Conservation (phyloP, 1,140 invertebrate genomes). For the Physella acuta region DNA sequence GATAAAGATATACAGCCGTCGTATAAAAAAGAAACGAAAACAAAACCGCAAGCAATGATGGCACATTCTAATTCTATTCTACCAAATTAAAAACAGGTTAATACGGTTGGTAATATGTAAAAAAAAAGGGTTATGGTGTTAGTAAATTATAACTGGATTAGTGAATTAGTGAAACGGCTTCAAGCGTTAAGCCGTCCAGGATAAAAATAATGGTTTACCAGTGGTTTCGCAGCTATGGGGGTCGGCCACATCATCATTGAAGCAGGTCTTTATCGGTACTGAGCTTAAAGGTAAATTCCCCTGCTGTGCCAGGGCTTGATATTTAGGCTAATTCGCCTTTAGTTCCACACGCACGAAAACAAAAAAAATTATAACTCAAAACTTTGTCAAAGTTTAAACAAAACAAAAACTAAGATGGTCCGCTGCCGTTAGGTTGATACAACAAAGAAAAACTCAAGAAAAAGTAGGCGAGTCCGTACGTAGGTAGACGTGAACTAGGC, state of each 20-base stretch:
- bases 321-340: neutral
- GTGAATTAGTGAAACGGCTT: neutral
- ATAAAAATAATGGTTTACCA: slow-evolving; percentile 11
- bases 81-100: neutral
- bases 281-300: neutral
- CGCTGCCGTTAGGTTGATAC: neutral
- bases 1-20: no score
- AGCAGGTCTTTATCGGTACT: neutral
- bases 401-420: neutral
- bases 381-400: neutral
- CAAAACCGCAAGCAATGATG: no score
- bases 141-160: neutral
- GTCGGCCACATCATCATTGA: slow-evolving; percentile 18
- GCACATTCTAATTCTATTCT: no score
- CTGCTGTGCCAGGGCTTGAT: neutral
- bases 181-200: neutral
- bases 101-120: neutral
- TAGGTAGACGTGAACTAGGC: no score
- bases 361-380: neutral
- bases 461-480: neutral
- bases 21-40: no score
- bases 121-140: neutral
- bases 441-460: neutral
- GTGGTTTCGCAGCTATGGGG: slow-evolving; percentile 1
- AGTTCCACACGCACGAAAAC: neutral